These are phyloP conservation scores for Anolis sagrei DNA, from an alignment of 2,113 vertebrate genomes.

Conservation along the genomic window DNA sequence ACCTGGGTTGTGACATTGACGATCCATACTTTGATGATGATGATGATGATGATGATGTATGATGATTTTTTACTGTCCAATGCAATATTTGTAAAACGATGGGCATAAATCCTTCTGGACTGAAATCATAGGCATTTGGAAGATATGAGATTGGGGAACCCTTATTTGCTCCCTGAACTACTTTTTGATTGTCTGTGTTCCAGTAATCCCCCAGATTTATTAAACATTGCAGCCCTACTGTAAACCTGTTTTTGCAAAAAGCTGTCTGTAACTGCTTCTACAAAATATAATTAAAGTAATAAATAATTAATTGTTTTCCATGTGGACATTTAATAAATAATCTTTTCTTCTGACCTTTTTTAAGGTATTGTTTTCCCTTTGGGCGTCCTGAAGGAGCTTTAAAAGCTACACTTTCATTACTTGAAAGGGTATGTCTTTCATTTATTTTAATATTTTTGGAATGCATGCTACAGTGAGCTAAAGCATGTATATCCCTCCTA, in stretches of 20 bases:
- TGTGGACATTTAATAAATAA: not conserved
- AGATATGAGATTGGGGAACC: too few species aligned
- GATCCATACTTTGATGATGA: too few species aligned
- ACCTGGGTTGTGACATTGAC: too few species aligned
- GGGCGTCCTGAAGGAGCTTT: conserved; percentile 97
- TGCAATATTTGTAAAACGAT: too few species aligned
- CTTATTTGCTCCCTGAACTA: too few species aligned
- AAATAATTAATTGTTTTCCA: not conserved
- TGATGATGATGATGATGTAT: too few species aligned
- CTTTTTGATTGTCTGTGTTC: too few species aligned
- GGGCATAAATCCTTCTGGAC: too few species aligned
- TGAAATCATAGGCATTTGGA: too few species aligned
- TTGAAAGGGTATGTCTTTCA: conserved; percentile 88
- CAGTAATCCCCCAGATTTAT: too few species aligned
- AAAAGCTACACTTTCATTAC: conserved; percentile 95
- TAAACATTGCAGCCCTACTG: too few species aligned
- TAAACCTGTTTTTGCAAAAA: not conserved
- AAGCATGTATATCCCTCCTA: not conserved
- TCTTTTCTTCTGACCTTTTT: conserved; percentile 40
- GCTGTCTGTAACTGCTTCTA: not conserved
- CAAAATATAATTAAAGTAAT: conserved; percentile 4
- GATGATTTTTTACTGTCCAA: too few species aligned
- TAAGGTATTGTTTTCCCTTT: conserved; percentile 98
- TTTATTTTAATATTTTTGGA: not conserved
- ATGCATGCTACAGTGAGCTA: not conserved